Conservation (phyloP, 2,113 vertebrate species). For the Tamias sibiricus region DNA sequence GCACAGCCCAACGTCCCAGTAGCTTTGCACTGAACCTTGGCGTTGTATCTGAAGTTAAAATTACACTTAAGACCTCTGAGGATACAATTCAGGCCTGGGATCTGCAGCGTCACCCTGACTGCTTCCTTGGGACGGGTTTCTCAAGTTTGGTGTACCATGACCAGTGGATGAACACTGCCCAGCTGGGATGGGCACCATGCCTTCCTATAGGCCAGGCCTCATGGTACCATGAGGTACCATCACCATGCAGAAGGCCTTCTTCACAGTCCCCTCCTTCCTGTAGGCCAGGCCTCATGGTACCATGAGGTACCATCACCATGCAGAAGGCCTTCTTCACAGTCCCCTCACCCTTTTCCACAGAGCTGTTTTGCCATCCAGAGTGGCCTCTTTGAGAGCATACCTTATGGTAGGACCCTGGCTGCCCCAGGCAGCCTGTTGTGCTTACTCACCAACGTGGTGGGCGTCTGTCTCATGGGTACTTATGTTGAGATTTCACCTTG, state of each 20-base stretch:
- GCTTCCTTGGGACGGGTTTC: not conserved
- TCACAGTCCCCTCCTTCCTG: conserved; percentile 20
- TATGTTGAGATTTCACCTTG: not conserved
- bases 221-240: not conserved
- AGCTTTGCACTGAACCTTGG: not conserved
- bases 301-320: not conserved
- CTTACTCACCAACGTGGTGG: not conserved
- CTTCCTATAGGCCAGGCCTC: not conserved
- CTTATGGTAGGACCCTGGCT: not conserved
- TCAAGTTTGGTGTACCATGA: not conserved
- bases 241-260: not conserved
- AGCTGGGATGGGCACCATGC: not conserved
- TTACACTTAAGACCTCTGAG: conserved; percentile 12
- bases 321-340: not conserved
- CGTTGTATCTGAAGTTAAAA: not conserved
- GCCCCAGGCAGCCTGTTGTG: not conserved
- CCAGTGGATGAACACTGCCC: rapidly evolving
- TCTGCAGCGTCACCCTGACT: not conserved
- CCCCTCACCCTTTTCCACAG: not conserved
- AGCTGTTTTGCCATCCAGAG: not conserved
- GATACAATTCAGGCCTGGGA: not conserved
- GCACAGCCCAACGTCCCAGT: not conserved
- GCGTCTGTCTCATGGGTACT: conserved; percentile 42
- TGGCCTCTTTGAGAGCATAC: not conserved
- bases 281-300: not conserved